Evolutionary conservation across 1,140 invertebrate genomes (phyloP).

Genomic region (Aplysia californica): DNA sequence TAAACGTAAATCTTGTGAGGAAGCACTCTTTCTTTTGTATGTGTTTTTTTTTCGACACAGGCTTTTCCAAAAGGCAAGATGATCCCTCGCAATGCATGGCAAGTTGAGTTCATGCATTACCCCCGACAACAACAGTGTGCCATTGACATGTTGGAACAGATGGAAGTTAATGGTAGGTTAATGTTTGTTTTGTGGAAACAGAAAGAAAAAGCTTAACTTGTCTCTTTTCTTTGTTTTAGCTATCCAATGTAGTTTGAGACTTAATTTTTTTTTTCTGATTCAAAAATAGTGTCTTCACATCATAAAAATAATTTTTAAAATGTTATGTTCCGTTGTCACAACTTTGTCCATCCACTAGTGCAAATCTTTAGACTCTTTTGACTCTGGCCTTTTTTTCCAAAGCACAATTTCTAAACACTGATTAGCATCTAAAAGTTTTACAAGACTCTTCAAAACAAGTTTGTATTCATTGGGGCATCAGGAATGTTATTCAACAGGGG

Average conservation of each 20-base stretch:
- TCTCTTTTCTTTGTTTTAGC: neutral
- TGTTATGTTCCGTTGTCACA: neutral
- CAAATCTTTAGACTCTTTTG: no score
- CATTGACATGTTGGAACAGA: constrained; percentile 86
- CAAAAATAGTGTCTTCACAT: neutral
- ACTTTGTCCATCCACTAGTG: neutral
- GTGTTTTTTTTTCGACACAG: no score
- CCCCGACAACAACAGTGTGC: constrained; percentile 94
- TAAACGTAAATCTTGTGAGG: no score
- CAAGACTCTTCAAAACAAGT: no score
- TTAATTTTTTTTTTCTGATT: neutral
- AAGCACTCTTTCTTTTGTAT: no score
- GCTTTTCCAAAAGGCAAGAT: constrained; percentile 93
- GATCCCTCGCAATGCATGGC: constrained; percentile 77
- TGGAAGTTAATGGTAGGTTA: constrained; percentile 76
- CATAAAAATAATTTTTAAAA: neutral
- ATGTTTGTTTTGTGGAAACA: neutral
- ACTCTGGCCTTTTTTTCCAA: no score
- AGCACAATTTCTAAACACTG: no score
- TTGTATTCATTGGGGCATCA: no score
- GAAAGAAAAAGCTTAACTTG: neutral
- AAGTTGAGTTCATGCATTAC: constrained; percentile 86
- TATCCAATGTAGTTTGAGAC: neutral
- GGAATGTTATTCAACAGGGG: no score
- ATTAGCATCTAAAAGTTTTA: no score